Conservation (phyloP, 2,888 invertebrate species). For the Orthosia incerta region DNA sequence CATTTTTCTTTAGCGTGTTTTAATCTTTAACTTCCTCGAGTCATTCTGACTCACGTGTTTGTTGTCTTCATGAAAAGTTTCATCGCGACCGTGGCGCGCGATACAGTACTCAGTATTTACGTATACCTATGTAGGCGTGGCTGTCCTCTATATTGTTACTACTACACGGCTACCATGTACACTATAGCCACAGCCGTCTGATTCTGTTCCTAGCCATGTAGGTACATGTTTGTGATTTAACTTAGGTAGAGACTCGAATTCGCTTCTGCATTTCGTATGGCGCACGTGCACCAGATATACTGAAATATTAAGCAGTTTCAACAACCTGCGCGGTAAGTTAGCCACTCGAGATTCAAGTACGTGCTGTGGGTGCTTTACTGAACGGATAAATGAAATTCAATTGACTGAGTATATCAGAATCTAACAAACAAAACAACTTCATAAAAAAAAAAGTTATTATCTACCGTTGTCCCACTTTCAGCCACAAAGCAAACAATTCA, state of each 20-base stretch:
- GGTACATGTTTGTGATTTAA: slow-evolving; percentile 53
- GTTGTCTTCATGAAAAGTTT: slow-evolving; percentile 42
- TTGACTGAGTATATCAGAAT: slow-evolving; percentile 24
- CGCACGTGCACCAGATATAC: slow-evolving; percentile 53
- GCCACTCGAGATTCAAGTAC: slow-evolving; percentile 48
- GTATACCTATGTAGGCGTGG: slow-evolving; percentile 23
- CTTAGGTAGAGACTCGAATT: slow-evolving; percentile 36
- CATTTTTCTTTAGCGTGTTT: slow-evolving; percentile 14
- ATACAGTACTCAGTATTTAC: slow-evolving; percentile 24
- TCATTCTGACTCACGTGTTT: slow-evolving; percentile 39
- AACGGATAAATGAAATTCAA: slow-evolving; percentile 37
- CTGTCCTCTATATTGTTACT: slow-evolving; percentile 24
- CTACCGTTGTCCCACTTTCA: slow-evolving; percentile 23
- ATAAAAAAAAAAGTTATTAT: slow-evolving; percentile 20
- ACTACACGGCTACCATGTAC: slow-evolving; percentile 29
- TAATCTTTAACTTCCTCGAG: slow-evolving; percentile 32
- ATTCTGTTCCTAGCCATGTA: slow-evolving; percentile 45
- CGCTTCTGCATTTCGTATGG: slow-evolving; percentile 38
- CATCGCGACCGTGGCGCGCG: slow-evolving; percentile 6
- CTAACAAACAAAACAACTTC: slow-evolving; percentile 3
- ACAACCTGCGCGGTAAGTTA: slow-evolving; percentile 44
- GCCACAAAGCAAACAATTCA: slow-evolving; percentile 17
- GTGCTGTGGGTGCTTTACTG: slow-evolving; percentile 34
- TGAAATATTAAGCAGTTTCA: slow-evolving; percentile 61
- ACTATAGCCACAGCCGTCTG: slow-evolving; percentile 40